These are phyloP conservation scores for Tipula unca DNA, from an alignment of 2,888 invertebrate species.

Conservation along the genomic window DNA sequence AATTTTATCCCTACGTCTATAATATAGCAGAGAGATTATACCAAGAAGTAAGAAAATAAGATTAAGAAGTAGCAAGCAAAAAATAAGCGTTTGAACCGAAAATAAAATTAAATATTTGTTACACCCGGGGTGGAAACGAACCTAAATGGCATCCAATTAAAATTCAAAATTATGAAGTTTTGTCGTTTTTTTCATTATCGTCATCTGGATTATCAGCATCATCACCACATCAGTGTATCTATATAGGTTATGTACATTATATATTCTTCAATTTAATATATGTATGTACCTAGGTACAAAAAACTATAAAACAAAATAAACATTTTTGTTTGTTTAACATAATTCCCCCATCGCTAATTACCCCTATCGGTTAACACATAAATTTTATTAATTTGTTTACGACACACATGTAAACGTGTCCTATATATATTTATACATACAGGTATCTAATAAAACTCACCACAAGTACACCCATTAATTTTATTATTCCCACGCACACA, in stretches of 20 bases:
- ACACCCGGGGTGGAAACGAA: background rate
- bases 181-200: background rate
- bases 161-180: background rate
- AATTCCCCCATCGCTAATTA: background rate
- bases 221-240: background rate
- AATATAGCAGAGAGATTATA: background rate
- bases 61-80: background rate
- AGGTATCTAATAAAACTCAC: background rate
- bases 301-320: background rate
- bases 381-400: background rate
- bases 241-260: background rate
- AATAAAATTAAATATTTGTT: background rate
- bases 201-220: background rate
- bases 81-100: background rate
- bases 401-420: background rate
- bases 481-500: too few relatives aligned
- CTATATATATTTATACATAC: background rate
- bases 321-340: background rate
- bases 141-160: background rate
- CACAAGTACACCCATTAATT: background rate
- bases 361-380: background rate
- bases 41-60: background rate
- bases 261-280: too few relatives aligned
- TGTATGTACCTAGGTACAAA: background rate
- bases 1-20: background rate